Conservation (phyloP, 2,797 vertebrate genomes). For the Scarus forsteni region DNA sequence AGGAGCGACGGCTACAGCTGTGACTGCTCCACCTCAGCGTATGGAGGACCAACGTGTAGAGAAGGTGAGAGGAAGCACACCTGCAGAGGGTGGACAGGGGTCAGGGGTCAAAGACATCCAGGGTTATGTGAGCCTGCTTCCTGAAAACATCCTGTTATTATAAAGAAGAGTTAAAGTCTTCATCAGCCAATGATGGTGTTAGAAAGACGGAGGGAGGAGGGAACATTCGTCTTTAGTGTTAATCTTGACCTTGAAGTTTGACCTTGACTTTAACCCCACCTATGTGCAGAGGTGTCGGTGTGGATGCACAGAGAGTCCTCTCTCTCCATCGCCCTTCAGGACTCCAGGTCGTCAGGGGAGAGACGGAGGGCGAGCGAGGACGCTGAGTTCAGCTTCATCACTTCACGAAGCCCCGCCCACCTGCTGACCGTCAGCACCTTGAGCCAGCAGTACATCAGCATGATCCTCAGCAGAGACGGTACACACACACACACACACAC, state of each 20-base stretch:
- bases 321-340: constrained; percentile 89
- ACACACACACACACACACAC: constrained; percentile 30
- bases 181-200: too few relatives aligned
- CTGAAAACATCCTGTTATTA: too few relatives aligned
- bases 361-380: constrained; percentile 84
- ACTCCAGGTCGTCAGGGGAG: constrained; percentile 86
- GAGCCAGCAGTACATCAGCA: constrained; percentile 88
- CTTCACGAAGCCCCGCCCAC: constrained; percentile 87
- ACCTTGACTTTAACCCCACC: not conserved
- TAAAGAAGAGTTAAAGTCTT: too few relatives aligned
- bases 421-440: constrained; percentile 88
- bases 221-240: too few relatives aligned
- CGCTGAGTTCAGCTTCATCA: constrained; percentile 88
- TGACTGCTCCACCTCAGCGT: constrained; percentile 90
- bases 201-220: too few relatives aligned
- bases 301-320: constrained; percentile 89
- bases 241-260: not conserved
- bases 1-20: constrained; percentile 89
- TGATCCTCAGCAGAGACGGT: constrained; percentile 90
- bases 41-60: constrained; percentile 89
- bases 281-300: constrained; percentile 88
- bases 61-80: constrained; percentile 80
- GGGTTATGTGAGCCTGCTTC: too few relatives aligned
- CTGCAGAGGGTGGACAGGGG: too few relatives aligned
- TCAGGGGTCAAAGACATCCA: too few relatives aligned